These are phyloP conservation scores for Morpho achilles DNA, from an alignment of 2,888 invertebrate genomes.

Conservation along the genomic window DNA sequence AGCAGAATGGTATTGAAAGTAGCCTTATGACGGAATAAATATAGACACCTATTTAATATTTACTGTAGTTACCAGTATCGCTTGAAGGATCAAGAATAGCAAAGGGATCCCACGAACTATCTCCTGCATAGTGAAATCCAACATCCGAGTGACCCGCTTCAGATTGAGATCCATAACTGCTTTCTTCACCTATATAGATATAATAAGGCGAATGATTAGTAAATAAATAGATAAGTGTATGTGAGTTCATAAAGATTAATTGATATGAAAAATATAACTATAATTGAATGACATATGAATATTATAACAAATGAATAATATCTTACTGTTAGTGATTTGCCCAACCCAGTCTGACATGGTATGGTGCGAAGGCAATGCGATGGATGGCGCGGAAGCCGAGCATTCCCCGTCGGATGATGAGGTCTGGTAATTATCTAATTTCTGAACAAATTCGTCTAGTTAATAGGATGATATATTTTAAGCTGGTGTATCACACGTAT, in stretches of 20 bases:
- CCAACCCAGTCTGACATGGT: slow-evolving; percentile 91
- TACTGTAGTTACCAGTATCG: slow-evolving; percentile 81
- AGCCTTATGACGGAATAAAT: no score
- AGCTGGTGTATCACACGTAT: slow-evolving; percentile 11
- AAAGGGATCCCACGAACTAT: slow-evolving; percentile 84
- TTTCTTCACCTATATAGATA: slow-evolving; percentile 80
- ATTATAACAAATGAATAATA: not conserved
- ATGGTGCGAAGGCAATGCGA: slow-evolving; percentile 74
- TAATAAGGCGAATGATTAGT: not conserved
- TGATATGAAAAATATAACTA: not conserved
- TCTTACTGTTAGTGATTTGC: slow-evolving; percentile 90
- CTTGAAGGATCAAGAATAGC: slow-evolving; percentile 87
- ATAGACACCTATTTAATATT: not conserved
- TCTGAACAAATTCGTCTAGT: slow-evolving; percentile 50
- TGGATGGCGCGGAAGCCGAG: slow-evolving; percentile 80
- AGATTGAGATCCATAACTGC: slow-evolving; percentile 89
- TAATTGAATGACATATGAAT: slow-evolving; percentile 4
- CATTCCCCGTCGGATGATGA: slow-evolving; percentile 83
- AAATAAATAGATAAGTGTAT: not conserved
- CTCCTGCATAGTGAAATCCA: slow-evolving; percentile 70
- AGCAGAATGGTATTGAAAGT: no score
- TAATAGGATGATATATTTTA: slow-evolving; percentile 11
- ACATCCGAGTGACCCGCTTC: slow-evolving; percentile 81
- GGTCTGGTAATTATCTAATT: slow-evolving; percentile 69
- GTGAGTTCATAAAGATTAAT: no score